Evolutionary conservation across 2,888 invertebrate species (phyloP).

Genomic region (Diogma glabrata): DNA sequence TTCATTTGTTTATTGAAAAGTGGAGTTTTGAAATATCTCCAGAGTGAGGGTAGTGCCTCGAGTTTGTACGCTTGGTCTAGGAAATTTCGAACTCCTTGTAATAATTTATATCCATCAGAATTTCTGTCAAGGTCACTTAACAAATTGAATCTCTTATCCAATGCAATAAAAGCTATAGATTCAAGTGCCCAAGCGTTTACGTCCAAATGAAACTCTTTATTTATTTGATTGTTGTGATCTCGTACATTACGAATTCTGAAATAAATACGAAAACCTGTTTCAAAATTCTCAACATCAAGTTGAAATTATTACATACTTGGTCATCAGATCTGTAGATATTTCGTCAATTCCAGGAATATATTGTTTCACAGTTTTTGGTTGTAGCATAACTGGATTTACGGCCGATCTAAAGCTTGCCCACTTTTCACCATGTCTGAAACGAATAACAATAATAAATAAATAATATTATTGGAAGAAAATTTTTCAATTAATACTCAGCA

Average conservation of each 20-base stretch:
- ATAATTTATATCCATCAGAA: constrained; percentile 23
- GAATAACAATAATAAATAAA: too few species aligned
- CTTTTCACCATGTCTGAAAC: constrained; percentile 44
- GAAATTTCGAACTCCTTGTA: constrained; percentile 19
- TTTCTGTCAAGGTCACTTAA: constrained; percentile 21
- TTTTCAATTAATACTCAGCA: constrained; percentile 10
- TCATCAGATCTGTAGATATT: constrained; percentile 36
- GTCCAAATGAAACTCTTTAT: constrained; percentile 35
- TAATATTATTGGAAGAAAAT: too few species aligned
- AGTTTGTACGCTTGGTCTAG: constrained; percentile 26
- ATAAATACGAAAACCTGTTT: not conserved
- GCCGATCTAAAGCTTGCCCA: constrained; percentile 55
- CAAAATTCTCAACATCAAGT: not conserved
- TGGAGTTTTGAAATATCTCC: constrained; percentile 26
- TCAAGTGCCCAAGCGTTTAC: constrained; percentile 44
- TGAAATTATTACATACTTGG: constrained; percentile 23
- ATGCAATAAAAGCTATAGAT: constrained; percentile 29
- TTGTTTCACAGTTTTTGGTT: constrained; percentile 44
- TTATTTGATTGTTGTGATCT: constrained; percentile 20
- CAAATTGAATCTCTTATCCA: constrained; percentile 24
- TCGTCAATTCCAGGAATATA: constrained; percentile 40
- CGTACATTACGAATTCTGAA: not conserved
- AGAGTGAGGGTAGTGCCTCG: constrained; percentile 30
- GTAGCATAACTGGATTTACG: constrained; percentile 53
- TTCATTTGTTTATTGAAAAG: constrained; percentile 27